Conservation (phyloP, 1,140 invertebrate genomes). For the Harpegnathos saltator region DNA sequence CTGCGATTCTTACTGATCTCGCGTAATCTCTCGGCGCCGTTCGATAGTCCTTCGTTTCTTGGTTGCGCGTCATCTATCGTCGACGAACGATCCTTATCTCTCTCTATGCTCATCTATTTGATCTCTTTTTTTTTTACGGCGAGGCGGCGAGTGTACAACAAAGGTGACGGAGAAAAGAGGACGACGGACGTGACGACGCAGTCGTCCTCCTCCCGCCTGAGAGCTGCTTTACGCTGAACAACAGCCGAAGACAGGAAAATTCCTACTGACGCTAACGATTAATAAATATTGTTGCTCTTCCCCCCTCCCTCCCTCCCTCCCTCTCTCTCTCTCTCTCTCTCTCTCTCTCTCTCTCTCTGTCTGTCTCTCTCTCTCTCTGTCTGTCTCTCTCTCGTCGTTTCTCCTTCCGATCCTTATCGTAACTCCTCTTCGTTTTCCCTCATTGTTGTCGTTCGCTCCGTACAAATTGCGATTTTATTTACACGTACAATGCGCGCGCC, state of each 20-base stretch:
- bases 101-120: not conserved
- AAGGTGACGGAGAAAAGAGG: conserved; percentile 10
- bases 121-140: not conserved
- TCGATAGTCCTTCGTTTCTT: conserved; percentile 6
- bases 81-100: not conserved
- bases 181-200: not conserved
- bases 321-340: not conserved
- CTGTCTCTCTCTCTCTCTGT: conserved; percentile 7
- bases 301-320: conserved; percentile 18
- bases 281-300: conserved; percentile 35
- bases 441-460: conserved; percentile 55
- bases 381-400: no score
- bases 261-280: conserved; percentile 32
- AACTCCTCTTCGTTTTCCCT: not conserved
- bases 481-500: conserved; percentile 47
- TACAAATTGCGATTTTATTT: conserved; percentile 68
- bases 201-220: conserved; percentile 4
- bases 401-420: conserved; percentile 13
- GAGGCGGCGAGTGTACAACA: conserved; percentile 16
- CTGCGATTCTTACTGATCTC: no score
- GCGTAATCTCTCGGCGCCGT: not conserved
- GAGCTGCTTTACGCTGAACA: conserved; percentile 17
- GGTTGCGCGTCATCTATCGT: not conserved
- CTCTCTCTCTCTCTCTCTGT: conserved; percentile 16
- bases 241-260: conserved; percentile 46